These are phyloP conservation scores for Bombyx huttoni DNA, from an alignment of 2,888 invertebrate species.

Conservation along the genomic window DNA sequence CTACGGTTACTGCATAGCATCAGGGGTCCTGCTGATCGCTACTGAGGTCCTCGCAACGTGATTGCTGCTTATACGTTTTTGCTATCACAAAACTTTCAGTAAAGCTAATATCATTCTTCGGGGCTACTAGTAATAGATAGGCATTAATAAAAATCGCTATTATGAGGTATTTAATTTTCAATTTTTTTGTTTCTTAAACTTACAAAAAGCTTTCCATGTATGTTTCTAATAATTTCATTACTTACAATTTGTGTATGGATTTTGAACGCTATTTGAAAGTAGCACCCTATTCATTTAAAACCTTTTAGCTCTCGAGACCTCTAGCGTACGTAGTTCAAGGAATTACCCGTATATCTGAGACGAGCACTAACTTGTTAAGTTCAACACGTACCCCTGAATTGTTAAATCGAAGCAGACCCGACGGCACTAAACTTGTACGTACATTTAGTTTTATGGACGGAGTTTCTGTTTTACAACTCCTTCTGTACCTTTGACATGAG, in stretches of 20 bases:
- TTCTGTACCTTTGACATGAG: background rate
- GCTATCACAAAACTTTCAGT: too few species aligned
- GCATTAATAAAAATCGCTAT: too few species aligned
- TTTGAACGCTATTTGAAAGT: background rate
- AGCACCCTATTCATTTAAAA: background rate
- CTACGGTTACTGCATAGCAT: constrained; percentile 1
- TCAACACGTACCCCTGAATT: constrained; percentile 22
- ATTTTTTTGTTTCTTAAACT: too few species aligned
- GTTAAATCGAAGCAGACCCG: constrained; percentile 24
- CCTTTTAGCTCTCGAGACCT: background rate
- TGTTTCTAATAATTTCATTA: too few species aligned
- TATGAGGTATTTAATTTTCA: too few species aligned
- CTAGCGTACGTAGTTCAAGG: background rate
- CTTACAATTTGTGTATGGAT: background rate
- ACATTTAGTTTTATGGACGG: constrained; percentile 10
- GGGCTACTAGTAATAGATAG: too few species aligned
- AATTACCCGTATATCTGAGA: background rate
- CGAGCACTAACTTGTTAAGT: constrained; percentile 15
- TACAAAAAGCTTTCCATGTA: too few species aligned
- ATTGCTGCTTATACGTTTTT: background rate
- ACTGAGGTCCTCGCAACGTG: constrained; percentile 6
- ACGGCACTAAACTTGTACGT: constrained; percentile 11
- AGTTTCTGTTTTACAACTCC: constrained; percentile 15
- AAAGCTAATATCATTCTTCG: too few species aligned
- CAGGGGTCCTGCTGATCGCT: constrained; percentile 2